phyloP scores from a whole-genome alignment of 1,140 invertebrate species.

The Lordiphosa stackelbergi region DNA sequence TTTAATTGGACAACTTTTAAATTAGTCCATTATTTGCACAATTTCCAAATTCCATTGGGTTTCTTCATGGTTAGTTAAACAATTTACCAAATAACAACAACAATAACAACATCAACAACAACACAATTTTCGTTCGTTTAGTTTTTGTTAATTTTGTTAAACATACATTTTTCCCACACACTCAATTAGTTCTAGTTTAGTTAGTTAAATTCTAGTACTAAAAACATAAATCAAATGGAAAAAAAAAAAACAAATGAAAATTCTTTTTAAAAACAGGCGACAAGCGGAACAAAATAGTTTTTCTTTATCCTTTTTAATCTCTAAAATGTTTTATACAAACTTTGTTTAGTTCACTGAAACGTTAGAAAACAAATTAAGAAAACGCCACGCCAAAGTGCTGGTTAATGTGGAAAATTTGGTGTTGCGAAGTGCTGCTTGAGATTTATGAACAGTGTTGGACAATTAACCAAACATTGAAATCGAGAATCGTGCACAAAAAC shows the following conservation, averaged over 20 bases:
- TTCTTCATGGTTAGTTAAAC: conserved; percentile 52
- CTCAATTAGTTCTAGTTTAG: conserved; percentile 57
- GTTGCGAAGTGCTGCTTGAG: too few species aligned
- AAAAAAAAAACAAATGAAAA: conserved; percentile 43
- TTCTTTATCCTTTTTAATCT: conserved; percentile 40
- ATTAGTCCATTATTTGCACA: neutral
- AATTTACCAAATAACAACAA: conserved; percentile 32
- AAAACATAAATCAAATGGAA: conserved; percentile 41
- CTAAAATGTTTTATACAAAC: neutral
- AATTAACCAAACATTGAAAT: too few species aligned
- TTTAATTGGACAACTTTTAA: too few species aligned
- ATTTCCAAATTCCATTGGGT: conserved; percentile 10
- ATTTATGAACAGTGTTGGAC: too few species aligned
- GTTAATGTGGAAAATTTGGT: too few species aligned
- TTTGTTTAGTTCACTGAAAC: conserved; percentile 15
- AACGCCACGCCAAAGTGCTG: too few species aligned
- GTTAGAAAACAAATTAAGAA: neutral
- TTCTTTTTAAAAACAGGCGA: conserved; percentile 74
- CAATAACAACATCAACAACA: conserved; percentile 33
- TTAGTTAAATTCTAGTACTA: conserved; percentile 46
- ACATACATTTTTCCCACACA: conserved; percentile 34
- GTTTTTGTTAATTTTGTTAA: conserved; percentile 38
- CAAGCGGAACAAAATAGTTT: conserved; percentile 78
- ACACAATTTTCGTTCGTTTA: conserved; percentile 30
- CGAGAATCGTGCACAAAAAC: neutral